Evolutionary conservation across 2,113 vertebrate genomes (phyloP), one percentile per base, ranked within the genome.

Genomic region (Columba janthina): DNA sequence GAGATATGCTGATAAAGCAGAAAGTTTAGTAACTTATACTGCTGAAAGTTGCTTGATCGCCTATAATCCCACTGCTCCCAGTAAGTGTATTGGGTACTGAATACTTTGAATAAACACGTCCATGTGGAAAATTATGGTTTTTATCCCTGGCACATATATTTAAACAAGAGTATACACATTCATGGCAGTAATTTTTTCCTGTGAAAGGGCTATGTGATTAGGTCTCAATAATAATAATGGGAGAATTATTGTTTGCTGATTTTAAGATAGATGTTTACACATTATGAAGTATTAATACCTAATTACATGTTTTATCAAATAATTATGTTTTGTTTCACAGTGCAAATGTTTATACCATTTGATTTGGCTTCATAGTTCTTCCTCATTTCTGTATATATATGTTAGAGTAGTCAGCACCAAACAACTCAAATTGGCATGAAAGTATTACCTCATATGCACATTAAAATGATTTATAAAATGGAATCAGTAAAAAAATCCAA

Each of bases 381-480:
- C 44, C 21, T 73, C 4, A 18, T 77, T 83, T 89, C 56, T 85
- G 6, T 69, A 26, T 7, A 15, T 69, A 50, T 36, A 12, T 2
- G 2, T 54, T 74, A 20, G 18, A 70, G 6, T 22, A 88, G 16
- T 56, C 56, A 62, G 76, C 53, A 86, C 34, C 29, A 48, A 81
- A 38, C 20, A 81, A 65, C 65, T 46, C 26, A 82, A 86, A 85
- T 8, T 60, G 76, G 16, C 34, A 26, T 67, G 48, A 67, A 89
- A 66, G 64, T 74, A 42, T 74, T 89, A 65, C 38, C 44, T 90
- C 44, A 53, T 14, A 34, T 60, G 21, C 46, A 86, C 62, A 77
- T 92, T 89, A 87, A 90, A 93, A 71, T 71, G 36, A 84, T 89
- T 90, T 90, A 89, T 81, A 42, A 50, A 84, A 92, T 32, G 36